phyloP scores from a whole-genome alignment of 2,797 vertebrate species.

The Nannoperca obscura region DNA sequence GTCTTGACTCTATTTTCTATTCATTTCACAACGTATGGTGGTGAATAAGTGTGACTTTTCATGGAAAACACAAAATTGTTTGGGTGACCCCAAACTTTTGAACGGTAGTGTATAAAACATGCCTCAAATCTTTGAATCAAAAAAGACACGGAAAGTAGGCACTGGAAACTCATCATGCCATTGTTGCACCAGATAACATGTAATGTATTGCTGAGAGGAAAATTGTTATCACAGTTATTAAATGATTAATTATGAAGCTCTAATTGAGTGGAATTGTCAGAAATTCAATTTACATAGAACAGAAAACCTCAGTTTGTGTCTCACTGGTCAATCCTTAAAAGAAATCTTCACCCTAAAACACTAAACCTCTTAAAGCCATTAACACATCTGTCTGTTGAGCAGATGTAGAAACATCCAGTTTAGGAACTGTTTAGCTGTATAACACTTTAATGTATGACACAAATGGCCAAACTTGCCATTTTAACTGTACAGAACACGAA shows the following conservation, averaged over 20 bases:
- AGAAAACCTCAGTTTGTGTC: conserved; percentile 14
- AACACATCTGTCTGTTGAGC: neutral
- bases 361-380: neutral
- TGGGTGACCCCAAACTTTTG: no score
- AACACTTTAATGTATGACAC: neutral
- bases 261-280: neutral
- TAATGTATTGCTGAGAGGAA: conserved; percentile 17
- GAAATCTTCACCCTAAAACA: neutral
- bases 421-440: no score
- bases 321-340: neutral
- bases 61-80: no score
- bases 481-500: neutral
- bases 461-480: neutral
- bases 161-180: neutral
- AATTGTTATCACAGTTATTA: conserved; percentile 3
- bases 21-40: no score
- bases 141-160: neutral
- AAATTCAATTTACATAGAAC: conserved; percentile 5
- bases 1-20: no score
- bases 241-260: conserved; percentile 7
- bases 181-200: conserved; percentile 1
- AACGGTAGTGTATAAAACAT: conserved; percentile 62
- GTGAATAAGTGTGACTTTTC: no score
- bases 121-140: conserved; percentile 26
- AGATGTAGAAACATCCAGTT: neutral